Conservation (phyloP, 2,888 invertebrate species). For the Mythimna albipuncta region DNA sequence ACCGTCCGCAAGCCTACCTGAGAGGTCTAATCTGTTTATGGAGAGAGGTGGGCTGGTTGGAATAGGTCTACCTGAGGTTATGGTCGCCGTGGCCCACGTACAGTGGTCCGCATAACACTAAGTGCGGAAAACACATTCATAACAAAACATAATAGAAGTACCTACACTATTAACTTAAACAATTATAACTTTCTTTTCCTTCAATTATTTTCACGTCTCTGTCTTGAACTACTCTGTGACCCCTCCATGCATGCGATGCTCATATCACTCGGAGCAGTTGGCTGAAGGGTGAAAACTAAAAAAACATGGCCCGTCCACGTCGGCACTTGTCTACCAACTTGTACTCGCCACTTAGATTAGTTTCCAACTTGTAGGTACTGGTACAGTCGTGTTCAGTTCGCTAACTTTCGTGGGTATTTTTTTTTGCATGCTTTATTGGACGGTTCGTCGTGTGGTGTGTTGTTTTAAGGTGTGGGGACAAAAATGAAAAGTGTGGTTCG, state of each 20-base stretch:
- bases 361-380: constrained; percentile 76
- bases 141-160: no score
- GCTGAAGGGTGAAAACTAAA: constrained; percentile 80
- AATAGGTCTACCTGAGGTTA: no score
- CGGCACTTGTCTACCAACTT: constrained; percentile 88
- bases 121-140: no score
- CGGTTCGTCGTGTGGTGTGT: constrained; percentile 18
- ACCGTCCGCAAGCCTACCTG: no score
- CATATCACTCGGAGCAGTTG: constrained; percentile 84
- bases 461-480: constrained; percentile 15
- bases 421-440: constrained; percentile 58
- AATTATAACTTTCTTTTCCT: neutral
- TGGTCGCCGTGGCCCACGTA: no score
- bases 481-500: neutral
- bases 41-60: no score
- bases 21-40: no score
- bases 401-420: constrained; percentile 22
- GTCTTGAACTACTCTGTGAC: constrained; percentile 67
- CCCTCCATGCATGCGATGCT: constrained; percentile 87
- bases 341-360: constrained; percentile 88
- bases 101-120: no score
- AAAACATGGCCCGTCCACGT: constrained; percentile 77
- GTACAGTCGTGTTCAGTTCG: constrained; percentile 56
- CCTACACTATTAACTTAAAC: neutral
- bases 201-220: constrained; percentile 43